Conservation (phyloP, 2,113 vertebrate genomes). For the Mionectes macconnelli region DNA sequence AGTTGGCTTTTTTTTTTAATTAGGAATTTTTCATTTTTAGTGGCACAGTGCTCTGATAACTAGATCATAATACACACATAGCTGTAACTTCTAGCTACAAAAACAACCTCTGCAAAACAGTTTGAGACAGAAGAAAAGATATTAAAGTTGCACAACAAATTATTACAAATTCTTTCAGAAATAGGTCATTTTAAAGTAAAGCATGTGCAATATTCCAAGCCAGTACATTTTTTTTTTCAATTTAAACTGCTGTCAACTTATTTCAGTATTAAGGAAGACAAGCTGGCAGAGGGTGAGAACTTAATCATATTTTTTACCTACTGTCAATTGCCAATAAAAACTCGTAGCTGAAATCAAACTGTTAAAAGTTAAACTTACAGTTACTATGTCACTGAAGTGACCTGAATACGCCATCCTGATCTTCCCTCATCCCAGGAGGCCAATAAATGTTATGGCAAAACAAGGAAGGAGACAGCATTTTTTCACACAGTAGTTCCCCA, state of each 20-base stretch:
- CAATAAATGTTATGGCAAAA: neutral
- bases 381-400: neutral
- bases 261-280: slow-evolving; percentile 46
- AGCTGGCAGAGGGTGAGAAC: slow-evolving; percentile 18
- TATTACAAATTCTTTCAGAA: neutral
- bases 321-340: slow-evolving; percentile 48
- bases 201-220: neutral
- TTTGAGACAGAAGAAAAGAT: neutral
- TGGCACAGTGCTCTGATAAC: neutral
- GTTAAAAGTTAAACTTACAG: slow-evolving; percentile 35
- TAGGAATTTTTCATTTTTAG: neutral
- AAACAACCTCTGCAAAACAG: neutral
- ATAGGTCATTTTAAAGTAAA: slow-evolving; percentile 36
- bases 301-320: slow-evolving; percentile 45
- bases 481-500: neutral
- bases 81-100: neutral
- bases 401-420: slow-evolving; percentile 36
- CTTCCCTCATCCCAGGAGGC: neutral
- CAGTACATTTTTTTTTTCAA: neutral
- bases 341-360: slow-evolving; percentile 20
- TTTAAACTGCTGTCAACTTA: slow-evolving; percentile 24
- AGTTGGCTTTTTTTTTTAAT: neutral
- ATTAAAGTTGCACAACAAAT: neutral
- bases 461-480: neutral
- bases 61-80: neutral